Conservation (phyloP, 35 echinoderm and acorn worm species). For the Heliocidaris tuberculata region DNA sequence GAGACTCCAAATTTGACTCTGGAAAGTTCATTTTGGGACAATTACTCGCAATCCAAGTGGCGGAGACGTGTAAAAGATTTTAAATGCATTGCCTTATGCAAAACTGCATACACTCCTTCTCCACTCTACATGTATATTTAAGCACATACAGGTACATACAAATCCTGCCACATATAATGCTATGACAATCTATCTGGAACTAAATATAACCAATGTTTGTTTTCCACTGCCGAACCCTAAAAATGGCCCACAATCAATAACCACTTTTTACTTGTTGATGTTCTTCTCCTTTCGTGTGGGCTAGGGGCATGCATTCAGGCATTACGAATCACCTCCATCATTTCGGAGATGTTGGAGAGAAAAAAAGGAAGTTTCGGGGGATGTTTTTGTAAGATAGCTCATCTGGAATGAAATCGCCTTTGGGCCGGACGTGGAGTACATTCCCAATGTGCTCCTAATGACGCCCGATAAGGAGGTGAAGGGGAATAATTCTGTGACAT, state of each 20-base stretch:
- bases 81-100: too few species aligned
- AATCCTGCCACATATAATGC: background rate
- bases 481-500: too few species aligned
- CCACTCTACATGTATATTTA: background rate
- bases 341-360: background rate
- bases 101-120: too few species aligned
- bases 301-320: background rate
- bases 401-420: too few species aligned
- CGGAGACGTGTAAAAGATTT: too few species aligned
- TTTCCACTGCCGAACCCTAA: background rate
- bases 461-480: too few species aligned
- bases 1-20: too few species aligned
- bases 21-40: too few species aligned
- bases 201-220: background rate
- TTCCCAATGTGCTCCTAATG: too few species aligned
- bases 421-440: too few species aligned
- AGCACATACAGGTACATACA: background rate
- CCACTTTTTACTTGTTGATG: background rate
- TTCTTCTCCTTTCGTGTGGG: background rate
- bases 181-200: background rate
- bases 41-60: too few species aligned
- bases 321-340: background rate
- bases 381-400: background rate
- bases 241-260: background rate
- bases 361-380: background rate